Evolutionary conservation across 2,113 vertebrate species (phyloP), one percentile per base, ranked within the genome.

Genomic region (Herpetotheres cachinnans): DNA sequence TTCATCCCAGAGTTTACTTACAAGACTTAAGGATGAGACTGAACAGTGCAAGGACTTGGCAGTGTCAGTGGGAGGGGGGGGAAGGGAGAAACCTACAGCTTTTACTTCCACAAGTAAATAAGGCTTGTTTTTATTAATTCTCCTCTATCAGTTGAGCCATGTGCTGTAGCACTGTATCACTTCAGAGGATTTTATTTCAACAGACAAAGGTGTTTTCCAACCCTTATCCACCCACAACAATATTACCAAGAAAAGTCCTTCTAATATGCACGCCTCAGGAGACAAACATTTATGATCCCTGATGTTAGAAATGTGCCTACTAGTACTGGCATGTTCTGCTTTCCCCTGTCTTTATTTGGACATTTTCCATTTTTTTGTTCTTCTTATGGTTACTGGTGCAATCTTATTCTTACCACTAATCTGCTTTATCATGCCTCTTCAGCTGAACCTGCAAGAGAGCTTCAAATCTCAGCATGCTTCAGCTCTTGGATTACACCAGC

Each of bases 11-110:
- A 82, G 66, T 95, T 93, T 71, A 93, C 85, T 90, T 88, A n/a
- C 50, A 36, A 95, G 82, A 70, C 29, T 86, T n/a, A 79, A 86
- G 19, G 93, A 77, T 92, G 89, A 93, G 56, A 62, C 29, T 50
- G 65, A 96, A 44, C 62, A 94, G 85, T 76, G 87, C 24, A 93
- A 83, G 82, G 82, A 73, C n/a, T 87, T 86, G 42, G 71, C 66
- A 89, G 82, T 91, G 36, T 93, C 36, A 30, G 15, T 18, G 25
- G 22, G 63, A 52, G 50, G 9, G 46, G 38, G 29, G 34, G 18
- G 21, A 47, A 81, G 47, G 63, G 50, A 40, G 69, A 80, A 89
- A 61, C 25, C 19, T 40, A 72, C 55, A 34, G 44, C 46, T 85
- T 89, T 83, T 65, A 74, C 73, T 97, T 93, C 79, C 66, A 84